These are phyloP conservation scores for Carettochelys insculpta DNA, from an alignment of 2,113 vertebrate genomes.

Conservation along the genomic window DNA sequence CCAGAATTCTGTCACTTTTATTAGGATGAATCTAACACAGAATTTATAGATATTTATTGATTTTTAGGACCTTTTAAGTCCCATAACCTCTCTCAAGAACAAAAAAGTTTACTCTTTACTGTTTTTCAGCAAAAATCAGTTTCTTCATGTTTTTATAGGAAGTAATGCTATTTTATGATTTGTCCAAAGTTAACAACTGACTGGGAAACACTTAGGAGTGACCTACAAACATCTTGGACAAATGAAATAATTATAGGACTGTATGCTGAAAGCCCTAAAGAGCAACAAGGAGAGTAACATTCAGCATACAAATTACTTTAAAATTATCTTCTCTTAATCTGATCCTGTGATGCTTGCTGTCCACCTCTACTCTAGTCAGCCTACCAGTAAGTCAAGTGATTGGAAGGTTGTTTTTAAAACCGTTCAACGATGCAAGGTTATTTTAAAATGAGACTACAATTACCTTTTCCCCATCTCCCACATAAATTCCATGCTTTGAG, in stretches of 20 bases:
- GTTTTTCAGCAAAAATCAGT: too few species aligned
- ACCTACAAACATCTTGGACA: neutral
- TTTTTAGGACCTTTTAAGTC: neutral
- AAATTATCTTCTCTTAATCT: neutral
- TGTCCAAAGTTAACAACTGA: neutral
- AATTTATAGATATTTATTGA: neutral
- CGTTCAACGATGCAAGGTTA: neutral
- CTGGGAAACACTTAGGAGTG: neutral
- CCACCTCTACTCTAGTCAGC: neutral
- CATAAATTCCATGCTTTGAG: neutral
- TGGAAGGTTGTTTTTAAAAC: neutral
- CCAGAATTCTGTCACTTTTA: neutral
- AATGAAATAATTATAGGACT: neutral
- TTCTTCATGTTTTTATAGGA: too few species aligned
- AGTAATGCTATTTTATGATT: neutral
- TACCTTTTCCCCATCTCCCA: neutral
- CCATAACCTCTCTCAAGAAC: neutral
- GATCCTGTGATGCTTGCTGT: neutral
- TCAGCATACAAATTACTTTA: neutral
- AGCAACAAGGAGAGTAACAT: accelerated
- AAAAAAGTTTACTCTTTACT: neutral
- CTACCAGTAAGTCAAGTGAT: neutral
- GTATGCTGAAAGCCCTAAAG: accelerated
- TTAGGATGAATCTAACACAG: neutral
- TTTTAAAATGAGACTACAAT: neutral